phyloP scores from a whole-genome alignment of 2,113 vertebrate genomes.

The Tragelaphus strepsiceros region DNA sequence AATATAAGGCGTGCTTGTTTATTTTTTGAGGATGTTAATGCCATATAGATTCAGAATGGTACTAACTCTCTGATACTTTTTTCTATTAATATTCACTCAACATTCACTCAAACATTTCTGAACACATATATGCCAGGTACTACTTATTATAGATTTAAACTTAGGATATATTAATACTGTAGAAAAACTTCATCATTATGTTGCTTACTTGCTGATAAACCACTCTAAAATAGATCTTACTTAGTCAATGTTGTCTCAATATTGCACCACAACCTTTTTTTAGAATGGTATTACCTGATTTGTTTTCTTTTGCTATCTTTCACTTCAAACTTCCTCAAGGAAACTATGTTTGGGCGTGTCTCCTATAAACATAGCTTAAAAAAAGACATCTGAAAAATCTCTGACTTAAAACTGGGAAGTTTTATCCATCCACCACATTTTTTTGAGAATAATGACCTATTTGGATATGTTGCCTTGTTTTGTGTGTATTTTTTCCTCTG shows the following conservation, averaged over 20 bases:
- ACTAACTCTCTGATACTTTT: neutral
- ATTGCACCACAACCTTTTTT: neutral
- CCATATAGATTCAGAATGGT: neutral
- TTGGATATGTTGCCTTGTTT: neutral
- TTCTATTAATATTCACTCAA: neutral
- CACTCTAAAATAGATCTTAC: neutral
- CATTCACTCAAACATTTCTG: neutral
- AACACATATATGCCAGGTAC: neutral
- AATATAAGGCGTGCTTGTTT: neutral
- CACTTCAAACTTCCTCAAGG: neutral
- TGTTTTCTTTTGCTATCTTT: neutral
- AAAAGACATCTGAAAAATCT: neutral
- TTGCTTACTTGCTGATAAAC: neutral
- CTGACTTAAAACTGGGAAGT: neutral
- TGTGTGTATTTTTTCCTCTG: neutral
- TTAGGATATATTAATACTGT: neutral
- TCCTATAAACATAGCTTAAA: neutral
- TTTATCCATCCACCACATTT: neutral
- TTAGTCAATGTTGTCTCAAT: neutral
- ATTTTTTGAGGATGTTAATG: neutral
- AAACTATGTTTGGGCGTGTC: neutral
- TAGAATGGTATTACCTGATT: neutral
- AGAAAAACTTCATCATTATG: neutral
- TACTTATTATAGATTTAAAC: neutral
- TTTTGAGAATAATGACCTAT: neutral